Evolutionary conservation across 1,140 invertebrate species (phyloP).

Genomic region (Eriocheir sinensis): DNA sequence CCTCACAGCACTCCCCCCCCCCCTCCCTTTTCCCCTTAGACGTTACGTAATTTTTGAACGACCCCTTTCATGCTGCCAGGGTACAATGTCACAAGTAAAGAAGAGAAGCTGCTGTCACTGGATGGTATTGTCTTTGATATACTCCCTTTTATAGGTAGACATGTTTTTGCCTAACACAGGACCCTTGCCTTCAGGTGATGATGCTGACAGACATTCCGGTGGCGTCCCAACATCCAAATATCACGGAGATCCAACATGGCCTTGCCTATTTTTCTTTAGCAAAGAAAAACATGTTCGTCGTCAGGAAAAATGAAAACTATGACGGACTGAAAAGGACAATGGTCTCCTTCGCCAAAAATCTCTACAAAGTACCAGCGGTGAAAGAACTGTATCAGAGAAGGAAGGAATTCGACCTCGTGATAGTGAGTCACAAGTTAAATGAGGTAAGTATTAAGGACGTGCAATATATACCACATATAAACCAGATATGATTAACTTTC

Average conservation of each 20-base stretch:
- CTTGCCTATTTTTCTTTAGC: conserved; percentile 54
- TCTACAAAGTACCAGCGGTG: conserved; percentile 58
- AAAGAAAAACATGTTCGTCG: conserved; percentile 59
- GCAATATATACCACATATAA: background rate
- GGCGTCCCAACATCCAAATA: conserved; percentile 50
- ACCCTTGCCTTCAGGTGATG: conserved; percentile 39
- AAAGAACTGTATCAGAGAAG: conserved; percentile 47
- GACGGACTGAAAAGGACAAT: background rate
- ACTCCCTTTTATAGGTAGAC: no score
- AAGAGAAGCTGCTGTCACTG: background rate
- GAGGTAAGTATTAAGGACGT: conserved; percentile 41
- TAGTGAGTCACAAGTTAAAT: conserved; percentile 57
- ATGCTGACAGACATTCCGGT: conserved; percentile 62
- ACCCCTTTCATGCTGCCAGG: no score
- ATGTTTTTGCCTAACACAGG: background rate
- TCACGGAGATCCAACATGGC: conserved; percentile 45
- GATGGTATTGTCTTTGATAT: no score
- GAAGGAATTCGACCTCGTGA: conserved; percentile 63
- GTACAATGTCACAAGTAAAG: background rate
- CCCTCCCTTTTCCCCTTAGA: background rate
- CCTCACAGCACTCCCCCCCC: background rate
- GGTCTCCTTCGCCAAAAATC: conserved; percentile 42
- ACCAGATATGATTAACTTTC: background rate
- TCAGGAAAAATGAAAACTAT: conserved; percentile 33
- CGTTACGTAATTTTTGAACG: no score